Evolutionary conservation across 2,113 vertebrate genomes (phyloP).

Genomic region (Colinus virginianus): DNA sequence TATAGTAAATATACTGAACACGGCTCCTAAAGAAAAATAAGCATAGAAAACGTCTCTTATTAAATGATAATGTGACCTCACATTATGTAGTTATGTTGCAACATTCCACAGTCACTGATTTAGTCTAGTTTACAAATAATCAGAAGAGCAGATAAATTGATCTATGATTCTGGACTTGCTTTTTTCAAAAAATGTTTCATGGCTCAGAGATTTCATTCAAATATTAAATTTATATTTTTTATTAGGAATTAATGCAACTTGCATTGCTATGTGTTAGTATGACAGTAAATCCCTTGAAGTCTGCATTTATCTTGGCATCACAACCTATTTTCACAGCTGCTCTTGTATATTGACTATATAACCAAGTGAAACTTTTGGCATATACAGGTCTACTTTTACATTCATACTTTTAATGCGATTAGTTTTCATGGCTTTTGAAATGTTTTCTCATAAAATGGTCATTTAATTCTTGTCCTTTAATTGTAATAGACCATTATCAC

Average conservation of each 20-base stretch:
- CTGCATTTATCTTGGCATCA: neutral
- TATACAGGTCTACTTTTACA: neutral
- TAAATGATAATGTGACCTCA: neutral
- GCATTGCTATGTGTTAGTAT: neutral
- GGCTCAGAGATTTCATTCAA: neutral
- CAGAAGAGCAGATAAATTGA: neutral
- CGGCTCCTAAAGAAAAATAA: neutral
- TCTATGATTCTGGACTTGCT: neutral
- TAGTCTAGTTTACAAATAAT: neutral
- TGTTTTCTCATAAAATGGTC: slow-evolving; percentile 17
- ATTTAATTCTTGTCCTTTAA: slow-evolving; percentile 46
- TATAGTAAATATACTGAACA: neutral
- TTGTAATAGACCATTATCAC: neutral
- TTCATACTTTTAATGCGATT: slow-evolving; percentile 13
- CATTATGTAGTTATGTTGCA: neutral
- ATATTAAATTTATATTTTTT: neutral
- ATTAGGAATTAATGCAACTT: neutral
- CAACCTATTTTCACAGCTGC: neutral
- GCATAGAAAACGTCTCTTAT: neutral
- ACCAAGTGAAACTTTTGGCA: neutral
- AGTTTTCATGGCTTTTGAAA: neutral
- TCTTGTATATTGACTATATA: neutral
- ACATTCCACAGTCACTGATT: neutral
- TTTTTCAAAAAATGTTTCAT: neutral
- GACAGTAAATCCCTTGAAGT: neutral